Evolutionary conservation across 2,113 vertebrate species (phyloP).

Genomic region (Dascyllus trimaculatus): DNA sequence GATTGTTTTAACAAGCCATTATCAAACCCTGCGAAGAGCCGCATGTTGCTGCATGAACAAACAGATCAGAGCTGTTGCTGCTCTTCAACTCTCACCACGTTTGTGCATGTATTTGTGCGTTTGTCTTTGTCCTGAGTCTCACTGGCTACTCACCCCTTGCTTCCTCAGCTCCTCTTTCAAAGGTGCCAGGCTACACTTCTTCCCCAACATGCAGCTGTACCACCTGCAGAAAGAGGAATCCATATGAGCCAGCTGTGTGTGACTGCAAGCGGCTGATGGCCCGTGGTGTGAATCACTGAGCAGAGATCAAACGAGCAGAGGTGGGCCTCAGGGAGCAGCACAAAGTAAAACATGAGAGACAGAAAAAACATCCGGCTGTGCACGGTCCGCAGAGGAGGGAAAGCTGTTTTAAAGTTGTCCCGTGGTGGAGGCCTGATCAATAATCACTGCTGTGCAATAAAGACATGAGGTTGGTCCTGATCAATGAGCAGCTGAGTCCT

Average conservation of each 20-base stretch:
- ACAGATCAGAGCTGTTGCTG: constrained; percentile 17
- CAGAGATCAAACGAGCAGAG: constrained; percentile 63
- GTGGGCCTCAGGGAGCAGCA: constrained; percentile 18
- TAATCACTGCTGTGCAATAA: constrained; percentile 66
- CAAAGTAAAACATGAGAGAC: constrained; percentile 44
- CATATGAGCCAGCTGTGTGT: constrained; percentile 31
- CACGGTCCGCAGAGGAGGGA: constrained; percentile 30
- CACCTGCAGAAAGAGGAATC: constrained; percentile 86
- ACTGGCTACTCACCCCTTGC: constrained; percentile 89
- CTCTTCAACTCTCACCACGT: background rate
- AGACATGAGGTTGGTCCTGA: constrained; percentile 52
- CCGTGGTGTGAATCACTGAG: background rate
- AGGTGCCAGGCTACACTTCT: constrained; percentile 97
- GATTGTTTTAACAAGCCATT: constrained; percentile 31
- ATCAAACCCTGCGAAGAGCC: background rate
- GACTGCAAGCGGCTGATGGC: background rate
- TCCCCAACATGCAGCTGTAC: constrained; percentile 99
- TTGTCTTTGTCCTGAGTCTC: constrained; percentile 16
- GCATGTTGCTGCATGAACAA: constrained; percentile 10
- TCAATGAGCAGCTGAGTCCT: constrained; percentile 58
- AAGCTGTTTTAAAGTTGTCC: constrained; percentile 66
- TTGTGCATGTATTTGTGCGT: background rate
- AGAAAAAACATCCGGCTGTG: constrained; percentile 43
- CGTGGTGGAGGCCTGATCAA: constrained; percentile 68
- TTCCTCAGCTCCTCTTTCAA: constrained; percentile 96